These are phyloP conservation scores for Drosophila subsilvestris DNA, from an alignment of 2,888 invertebrate genomes.

Conservation along the genomic window DNA sequence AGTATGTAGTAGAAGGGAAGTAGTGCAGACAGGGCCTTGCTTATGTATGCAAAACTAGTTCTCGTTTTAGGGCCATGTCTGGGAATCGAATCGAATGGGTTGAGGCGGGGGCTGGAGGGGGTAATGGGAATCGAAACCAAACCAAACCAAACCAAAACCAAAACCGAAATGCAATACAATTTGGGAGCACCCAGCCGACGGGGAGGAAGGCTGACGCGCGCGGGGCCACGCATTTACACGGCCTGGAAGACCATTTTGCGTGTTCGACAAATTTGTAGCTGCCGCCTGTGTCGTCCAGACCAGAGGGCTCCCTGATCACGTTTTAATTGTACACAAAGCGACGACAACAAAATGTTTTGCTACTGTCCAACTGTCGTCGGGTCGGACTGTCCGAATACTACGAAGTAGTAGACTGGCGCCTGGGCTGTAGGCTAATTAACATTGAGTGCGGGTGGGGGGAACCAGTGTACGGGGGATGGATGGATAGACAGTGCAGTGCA, in stretches of 20 bases:
- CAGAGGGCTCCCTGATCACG: conserved; percentile 77
- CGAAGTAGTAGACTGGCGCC: conserved; percentile 70
- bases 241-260: conserved; percentile 69
- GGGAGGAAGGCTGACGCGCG: neutral
- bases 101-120: neutral
- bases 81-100: conserved; percentile 62
- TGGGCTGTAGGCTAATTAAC: conserved; percentile 72
- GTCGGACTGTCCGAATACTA: conserved; percentile 8
- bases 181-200: conserved; percentile 35
- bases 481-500: neutral
- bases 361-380: conserved; percentile 38
- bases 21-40: conserved; percentile 74
- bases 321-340: conserved; percentile 80
- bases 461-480: neutral
- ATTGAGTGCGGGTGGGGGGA: conserved; percentile 49
- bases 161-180: conserved; percentile 68
- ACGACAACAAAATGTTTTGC: conserved; percentile 52
- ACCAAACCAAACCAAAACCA: conserved; percentile 36
- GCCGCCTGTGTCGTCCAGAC: conserved; percentile 48
- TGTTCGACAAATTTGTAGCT: conserved; percentile 80
- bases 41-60: conserved; percentile 80
- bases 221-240: conserved; percentile 66
- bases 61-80: conserved; percentile 76
- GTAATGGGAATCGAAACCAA: conserved; percentile 20
- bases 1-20: conserved; percentile 66